phyloP scores from a whole-genome alignment of 2,113 vertebrate species.

The Pterocles gutturalis region DNA sequence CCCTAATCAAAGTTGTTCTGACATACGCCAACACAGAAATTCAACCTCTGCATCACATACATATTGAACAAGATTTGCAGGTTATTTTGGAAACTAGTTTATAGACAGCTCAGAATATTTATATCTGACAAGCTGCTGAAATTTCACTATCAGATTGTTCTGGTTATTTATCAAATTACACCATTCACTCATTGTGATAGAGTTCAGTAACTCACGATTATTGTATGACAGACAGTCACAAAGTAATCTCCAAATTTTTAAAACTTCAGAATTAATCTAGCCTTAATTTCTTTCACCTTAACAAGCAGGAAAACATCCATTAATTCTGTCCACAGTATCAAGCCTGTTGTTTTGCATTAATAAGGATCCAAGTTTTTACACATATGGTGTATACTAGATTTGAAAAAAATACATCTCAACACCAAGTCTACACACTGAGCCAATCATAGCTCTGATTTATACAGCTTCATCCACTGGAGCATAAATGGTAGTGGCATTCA shows the following conservation, averaged over 20 bases:
- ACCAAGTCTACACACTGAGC: background rate
- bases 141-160: background rate
- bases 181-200: background rate
- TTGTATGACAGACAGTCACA: background rate
- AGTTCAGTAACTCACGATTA: background rate
- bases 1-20: background rate
- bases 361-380: background rate
- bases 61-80: background rate
- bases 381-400: background rate
- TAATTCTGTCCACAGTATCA: background rate
- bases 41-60: background rate
- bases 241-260: background rate
- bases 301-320: background rate
- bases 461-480: background rate
- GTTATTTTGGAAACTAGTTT: background rate
- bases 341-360: background rate
- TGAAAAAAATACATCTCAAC: background rate
- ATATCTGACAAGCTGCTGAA: background rate
- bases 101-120: background rate
- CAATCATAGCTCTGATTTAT: background rate
- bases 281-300: background rate
- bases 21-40: background rate
- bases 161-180: background rate
- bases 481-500: background rate
- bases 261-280: background rate